Percentiles rank a stretch among this genome's conserved stretches.
Conservation (phyloP, 2,888 invertebrate species). For the Exocentrus adspersus region DNA sequence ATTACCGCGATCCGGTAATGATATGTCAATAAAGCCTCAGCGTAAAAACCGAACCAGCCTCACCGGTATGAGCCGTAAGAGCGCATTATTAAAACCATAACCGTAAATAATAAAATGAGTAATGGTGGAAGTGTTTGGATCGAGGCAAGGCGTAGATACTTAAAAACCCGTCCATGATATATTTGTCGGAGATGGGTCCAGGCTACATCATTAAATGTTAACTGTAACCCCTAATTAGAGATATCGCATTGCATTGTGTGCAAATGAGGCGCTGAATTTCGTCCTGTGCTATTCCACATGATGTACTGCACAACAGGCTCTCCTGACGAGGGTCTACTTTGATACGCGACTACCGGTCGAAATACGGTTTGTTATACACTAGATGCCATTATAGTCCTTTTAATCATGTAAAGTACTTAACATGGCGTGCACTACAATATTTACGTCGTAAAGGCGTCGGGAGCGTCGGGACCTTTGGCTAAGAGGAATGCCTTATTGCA, state of each 20-base stretch:
- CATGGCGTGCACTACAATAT: slow-evolving; percentile 6
- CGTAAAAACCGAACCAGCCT: not conserved
- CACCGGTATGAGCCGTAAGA: not conserved
- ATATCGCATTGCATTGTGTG: slow-evolving; percentile 56
- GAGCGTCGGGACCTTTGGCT: not conserved
- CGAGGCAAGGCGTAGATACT: slow-evolving; percentile 10
- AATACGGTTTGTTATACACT: slow-evolving; percentile 24
- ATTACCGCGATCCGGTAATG: too few relatives aligned
- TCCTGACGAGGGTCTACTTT: slow-evolving; percentile 40
- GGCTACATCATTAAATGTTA: slow-evolving; percentile 55
- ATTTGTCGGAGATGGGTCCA: slow-evolving; percentile 32
- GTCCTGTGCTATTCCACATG: slow-evolving; percentile 45
- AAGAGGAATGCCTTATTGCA: not conserved
- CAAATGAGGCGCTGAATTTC: slow-evolving; percentile 52
- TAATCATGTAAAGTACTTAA: slow-evolving; percentile 16
- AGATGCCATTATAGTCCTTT: not conserved
- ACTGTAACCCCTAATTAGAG: slow-evolving; percentile 58
- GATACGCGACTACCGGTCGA: slow-evolving; percentile 34
- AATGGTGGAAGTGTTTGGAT: slow-evolving; percentile 19
- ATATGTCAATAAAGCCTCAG: not conserved
- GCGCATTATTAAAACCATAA: slow-evolving; percentile 6
- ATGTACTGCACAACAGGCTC: slow-evolving; percentile 42
- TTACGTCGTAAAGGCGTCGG: slow-evolving; percentile 7
- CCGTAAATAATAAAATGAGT: slow-evolving; percentile 15
- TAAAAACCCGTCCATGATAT: slow-evolving; percentile 36